Evolutionary conservation across 2,888 invertebrate species (phyloP).

Genomic region (Lucinisca nassula): DNA sequence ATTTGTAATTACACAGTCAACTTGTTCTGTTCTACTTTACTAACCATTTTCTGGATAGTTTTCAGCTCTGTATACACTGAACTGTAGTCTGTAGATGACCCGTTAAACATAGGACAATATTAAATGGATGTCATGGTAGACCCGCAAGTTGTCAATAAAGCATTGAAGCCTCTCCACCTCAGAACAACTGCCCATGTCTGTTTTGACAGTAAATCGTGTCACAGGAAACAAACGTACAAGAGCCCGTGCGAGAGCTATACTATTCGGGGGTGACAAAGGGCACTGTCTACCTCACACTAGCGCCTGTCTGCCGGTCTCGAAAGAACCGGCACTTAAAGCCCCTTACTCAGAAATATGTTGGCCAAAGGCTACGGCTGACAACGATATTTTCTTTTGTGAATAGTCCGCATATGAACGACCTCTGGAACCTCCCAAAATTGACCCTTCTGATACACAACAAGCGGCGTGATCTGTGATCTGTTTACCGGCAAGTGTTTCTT

Average conservation of each 20-base stretch:
- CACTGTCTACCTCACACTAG: neutral
- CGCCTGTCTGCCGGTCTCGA: neutral
- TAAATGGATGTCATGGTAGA: neutral
- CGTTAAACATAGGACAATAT: constrained; percentile 18
- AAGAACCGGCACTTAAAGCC: neutral
- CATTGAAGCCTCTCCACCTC: neutral
- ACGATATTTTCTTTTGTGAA: neutral
- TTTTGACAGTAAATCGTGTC: neutral
- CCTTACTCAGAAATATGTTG: neutral
- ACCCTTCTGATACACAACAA: neutral
- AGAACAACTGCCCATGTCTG: neutral
- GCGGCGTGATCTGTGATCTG: neutral
- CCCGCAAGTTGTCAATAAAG: neutral
- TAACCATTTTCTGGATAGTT: neutral
- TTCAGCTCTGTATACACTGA: constrained; percentile 5
- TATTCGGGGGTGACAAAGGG: neutral
- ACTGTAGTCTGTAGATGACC: neutral
- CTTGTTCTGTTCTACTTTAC: neutral
- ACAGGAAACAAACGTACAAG: neutral
- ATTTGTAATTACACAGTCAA: neutral
- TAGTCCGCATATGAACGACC: neutral
- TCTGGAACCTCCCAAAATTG: neutral
- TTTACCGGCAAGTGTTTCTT: neutral
- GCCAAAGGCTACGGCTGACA: neutral
- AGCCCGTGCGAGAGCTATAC: neutral